Percentiles rank a stretch among this genome's conserved stretches.
phyloP scores from a whole-genome alignment of 2,797 vertebrate genomes.

The Gymnothorax reevesii region DNA sequence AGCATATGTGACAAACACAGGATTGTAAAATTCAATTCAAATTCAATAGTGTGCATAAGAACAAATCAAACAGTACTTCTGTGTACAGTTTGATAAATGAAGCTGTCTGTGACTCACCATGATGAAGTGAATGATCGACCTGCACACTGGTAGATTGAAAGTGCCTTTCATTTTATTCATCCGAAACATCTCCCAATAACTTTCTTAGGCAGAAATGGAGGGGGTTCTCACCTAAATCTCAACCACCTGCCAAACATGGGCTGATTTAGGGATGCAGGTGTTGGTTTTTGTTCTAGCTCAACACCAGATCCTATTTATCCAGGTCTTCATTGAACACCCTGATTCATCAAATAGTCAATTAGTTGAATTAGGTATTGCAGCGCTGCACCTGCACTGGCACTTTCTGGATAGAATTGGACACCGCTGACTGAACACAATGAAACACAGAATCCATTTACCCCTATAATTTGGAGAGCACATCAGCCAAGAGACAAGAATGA shows the following conservation, averaged over 20 bases:
- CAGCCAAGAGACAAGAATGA: neutral
- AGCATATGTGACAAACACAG: neutral
- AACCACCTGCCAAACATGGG: neutral
- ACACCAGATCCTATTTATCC: too few relatives aligned
- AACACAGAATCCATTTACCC: neutral
- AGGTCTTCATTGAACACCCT: too few relatives aligned
- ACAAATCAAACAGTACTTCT: neutral
- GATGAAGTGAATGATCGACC: neutral
- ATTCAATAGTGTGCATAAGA: neutral
- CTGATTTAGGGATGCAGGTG: too few relatives aligned
- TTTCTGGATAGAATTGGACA: too few relatives aligned
- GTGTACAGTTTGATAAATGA: conserved; percentile 7
- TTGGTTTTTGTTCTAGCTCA: too few relatives aligned
- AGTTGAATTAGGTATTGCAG: too few relatives aligned
- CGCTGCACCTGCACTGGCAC: too few relatives aligned
- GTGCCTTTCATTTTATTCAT: neutral
- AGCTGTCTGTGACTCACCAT: neutral
- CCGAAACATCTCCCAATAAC: neutral
- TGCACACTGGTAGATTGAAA: neutral
- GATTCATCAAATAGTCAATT: too few relatives aligned
- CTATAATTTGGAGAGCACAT: neutral
- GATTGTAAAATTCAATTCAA: neutral
- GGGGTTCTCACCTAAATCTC: neutral
- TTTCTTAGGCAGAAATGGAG: neutral
- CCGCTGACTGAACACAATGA: neutral